Evolutionary conservation across 2,888 invertebrate genomes (phyloP), one percentile per base, ranked within the genome.

Genomic region (Scaptomyza parva): DNA sequence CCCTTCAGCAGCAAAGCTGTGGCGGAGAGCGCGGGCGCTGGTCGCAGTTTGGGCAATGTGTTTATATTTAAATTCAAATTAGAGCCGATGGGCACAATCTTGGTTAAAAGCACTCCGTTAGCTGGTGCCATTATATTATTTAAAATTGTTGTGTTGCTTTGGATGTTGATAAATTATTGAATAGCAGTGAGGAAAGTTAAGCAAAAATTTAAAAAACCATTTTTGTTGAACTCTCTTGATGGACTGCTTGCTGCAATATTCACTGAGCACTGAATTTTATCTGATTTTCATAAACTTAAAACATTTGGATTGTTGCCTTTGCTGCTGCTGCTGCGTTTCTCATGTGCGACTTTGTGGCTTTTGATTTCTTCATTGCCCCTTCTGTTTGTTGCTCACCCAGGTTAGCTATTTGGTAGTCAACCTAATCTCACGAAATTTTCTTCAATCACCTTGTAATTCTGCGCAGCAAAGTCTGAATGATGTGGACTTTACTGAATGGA

Each of bases 61-160:
- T 67, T 86, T 11, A 89, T 82, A 51, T 89, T 85, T n/a, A 30
- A 17, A 26, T 44, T 45, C 55, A 91, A 87, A 40, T 71, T 83
- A 3, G 86, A 76, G 37, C 89, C 84, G 47, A 91, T 88, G 12
- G 91, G 78, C 61, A 91, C 89, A 76, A 88, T 91, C 70, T 91
- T 91, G 18, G 91, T 85, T 58, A 91, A 79, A 52, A 91, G 86
- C 71, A 92, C 89, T 68, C 89, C 62, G 58, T 88, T 77, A 12
- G 72, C 60, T 44, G 86, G 64, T 59, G 88, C 69, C 88, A 90
- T 90, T 2, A 14, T 40, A 24, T 52, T 53, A 26, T 43, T 62
- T 22, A 26, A n/a, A n/a, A 52, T 22, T 9, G 14, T 6, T 14
- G 22, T 14, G n/a, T 28, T 43, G 9, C 37, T 30, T 4, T 39